Evolutionary conservation across 2,888 invertebrate genomes (phyloP), one percentile per base, ranked within the genome.

Genomic region (Orthosia gothica): DNA sequence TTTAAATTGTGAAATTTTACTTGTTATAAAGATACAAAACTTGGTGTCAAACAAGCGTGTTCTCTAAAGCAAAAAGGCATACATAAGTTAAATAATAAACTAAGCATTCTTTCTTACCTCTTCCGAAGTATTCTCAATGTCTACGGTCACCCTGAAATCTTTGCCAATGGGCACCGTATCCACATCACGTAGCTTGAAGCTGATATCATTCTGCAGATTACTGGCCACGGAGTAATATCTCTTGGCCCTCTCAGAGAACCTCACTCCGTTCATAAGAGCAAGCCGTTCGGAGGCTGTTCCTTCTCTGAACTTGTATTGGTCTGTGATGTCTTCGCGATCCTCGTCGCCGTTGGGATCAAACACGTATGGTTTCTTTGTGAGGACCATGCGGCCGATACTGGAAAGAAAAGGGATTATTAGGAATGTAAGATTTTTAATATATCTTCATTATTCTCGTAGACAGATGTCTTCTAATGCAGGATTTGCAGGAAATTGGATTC

Each of bases 381-480:
- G 94, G 68, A 98, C 97, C 95, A 97, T 97, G 45, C 98, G 97
- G 0, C 98, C 98, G 87, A 98, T 97, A 87, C 98, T 98, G 92
- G 20, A 71, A 58, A 74, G 12, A 62, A 57, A 49, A 58, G 23
- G 3, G 16, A 13, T 23, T 67, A 1, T 49, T 55, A 73, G 18
- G 9, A 40, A 26, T 26, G 26, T 26, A 26, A 26, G 3, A 26
- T 26, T 26, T 26, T 3, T 26, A 26, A 26, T 26, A 3, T 4
- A 26, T 26, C 26, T 26, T 49, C 9, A 11, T 20, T 3, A 13
- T 23, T 23, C 12, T 40, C 2, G 13, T 5, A 26, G 13, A 3
- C 15, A 32, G 32, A 64, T 32, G 26, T 3, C 26, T 3, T 4
- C 26, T 26, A 26, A 26, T 26, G 26, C 26, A 26, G 26, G 26